Evolutionary conservation across 1,140 invertebrate species (phyloP), one percentile per base, ranked within the genome.

Genomic region (Cyrtorhinus lividipennis): DNA sequence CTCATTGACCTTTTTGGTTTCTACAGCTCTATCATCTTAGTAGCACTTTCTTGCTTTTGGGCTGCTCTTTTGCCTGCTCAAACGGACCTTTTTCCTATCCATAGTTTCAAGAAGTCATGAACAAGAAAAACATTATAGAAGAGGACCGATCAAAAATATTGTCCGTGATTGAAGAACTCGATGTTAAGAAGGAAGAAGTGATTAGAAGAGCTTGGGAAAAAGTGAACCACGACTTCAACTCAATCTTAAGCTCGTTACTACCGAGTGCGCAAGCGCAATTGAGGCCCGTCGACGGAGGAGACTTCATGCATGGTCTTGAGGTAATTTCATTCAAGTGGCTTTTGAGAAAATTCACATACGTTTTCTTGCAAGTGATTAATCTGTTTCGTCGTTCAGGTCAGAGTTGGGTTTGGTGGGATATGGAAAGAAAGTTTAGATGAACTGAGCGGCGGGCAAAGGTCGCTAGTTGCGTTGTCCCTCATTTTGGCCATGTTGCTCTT

Each of bases 391-490:
- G 30, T 72, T 15, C 71, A 84, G 79, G 84, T 96, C 10, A 90
- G 90, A 74, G 88, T 98, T 20, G 88, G 86, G 1, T 95, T 99
- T 75, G 94, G 93, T 68, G 84, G 84, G 59, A 80, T 91, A 0
- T 98, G 94, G 92, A 99, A 99, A 75, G 95, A 99, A 66, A 94
- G 89, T 12, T 78, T 99, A 24, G 85, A 84, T 62, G 96, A 99
- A 79, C 77, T 99, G 56, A 97, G 92, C 63, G 96, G 96, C 62
- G 96, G 95, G 1, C 94, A 98, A 76, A 82, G 92, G 67, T 99
- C 95, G 1, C 78, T 99, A 20, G 94, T 98, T 24, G 96, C 96
- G 0, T 77, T 99, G 23, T 98, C 96, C 1, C 80, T 99, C 5
- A 95, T 99, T 67, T 79, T 99, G 65, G 89, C 96, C 24, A 90